Evolutionary conservation across 2,888 invertebrate genomes (phyloP).

Genomic region (Polyommatus iphigenia): DNA sequence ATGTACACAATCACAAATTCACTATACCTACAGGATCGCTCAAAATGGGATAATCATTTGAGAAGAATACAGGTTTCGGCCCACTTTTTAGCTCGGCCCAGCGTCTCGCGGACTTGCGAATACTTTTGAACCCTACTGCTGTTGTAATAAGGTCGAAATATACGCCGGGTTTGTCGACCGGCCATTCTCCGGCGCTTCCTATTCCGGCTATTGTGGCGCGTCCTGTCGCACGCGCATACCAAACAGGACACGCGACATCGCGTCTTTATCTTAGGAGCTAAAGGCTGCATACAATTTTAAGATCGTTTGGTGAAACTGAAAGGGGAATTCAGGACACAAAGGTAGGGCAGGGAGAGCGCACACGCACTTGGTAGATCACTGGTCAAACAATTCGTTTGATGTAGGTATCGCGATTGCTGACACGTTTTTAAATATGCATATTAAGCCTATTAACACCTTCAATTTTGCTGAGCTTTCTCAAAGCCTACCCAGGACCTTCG

Average conservation of each 20-base stretch:
- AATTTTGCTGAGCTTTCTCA: too few relatives aligned
- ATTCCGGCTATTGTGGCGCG: constrained; percentile 78
- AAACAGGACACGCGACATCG: constrained; percentile 43
- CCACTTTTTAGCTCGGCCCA: constrained; percentile 41
- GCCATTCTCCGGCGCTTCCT: constrained; percentile 72
- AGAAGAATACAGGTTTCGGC: constrained; percentile 26
- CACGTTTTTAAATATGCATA: too few relatives aligned
- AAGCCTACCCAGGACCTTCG: too few relatives aligned
- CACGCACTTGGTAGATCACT: too few relatives aligned
- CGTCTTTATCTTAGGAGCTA: constrained; percentile 34
- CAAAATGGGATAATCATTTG: constrained; percentile 6
- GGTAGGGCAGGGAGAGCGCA: too few relatives aligned
- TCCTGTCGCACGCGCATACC: constrained; percentile 65
- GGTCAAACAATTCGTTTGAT: too few relatives aligned
- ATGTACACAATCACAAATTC: background rate
- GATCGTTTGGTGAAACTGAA: background rate
- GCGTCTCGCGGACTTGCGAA: constrained; percentile 43
- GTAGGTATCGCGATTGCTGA: too few relatives aligned
- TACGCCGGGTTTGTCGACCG: constrained; percentile 48
- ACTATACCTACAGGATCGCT: background rate
- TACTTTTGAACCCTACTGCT: background rate
- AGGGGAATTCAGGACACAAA: background rate
- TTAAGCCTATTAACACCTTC: too few relatives aligned
- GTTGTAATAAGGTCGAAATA: background rate
- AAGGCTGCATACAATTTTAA: background rate